Conservation (phyloP, 2,113 vertebrate genomes). For the Phylloscopus trochiloides region DNA sequence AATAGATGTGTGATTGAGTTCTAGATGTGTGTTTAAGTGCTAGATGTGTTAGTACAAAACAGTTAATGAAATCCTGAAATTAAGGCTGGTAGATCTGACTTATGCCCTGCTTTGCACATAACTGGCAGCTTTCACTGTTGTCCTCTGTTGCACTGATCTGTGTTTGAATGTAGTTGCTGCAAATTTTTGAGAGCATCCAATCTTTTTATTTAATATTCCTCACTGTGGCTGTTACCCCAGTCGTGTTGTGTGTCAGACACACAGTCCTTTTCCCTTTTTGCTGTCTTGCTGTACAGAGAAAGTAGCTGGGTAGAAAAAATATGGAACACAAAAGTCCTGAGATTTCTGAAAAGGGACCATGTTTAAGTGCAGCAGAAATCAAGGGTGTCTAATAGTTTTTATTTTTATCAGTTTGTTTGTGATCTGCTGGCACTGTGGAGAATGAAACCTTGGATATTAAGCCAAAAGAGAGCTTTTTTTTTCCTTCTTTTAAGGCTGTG, state of each 20-base stretch:
- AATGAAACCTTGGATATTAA: neutral
- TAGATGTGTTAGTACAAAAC: constrained; percentile 13
- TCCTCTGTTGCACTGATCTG: constrained; percentile 15
- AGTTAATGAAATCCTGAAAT: neutral
- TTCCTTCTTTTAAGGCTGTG: neutral
- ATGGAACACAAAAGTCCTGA: neutral
- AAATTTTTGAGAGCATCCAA: neutral
- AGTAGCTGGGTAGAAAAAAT: neutral
- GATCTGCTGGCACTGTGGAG: neutral
- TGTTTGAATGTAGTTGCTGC: constrained; percentile 13
- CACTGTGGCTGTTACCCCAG: neutral
- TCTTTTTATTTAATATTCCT: neutral
- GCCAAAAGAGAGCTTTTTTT: neutral
- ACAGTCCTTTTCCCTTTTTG: neutral
- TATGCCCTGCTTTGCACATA: constrained; percentile 48
- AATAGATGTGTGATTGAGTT: neutral
- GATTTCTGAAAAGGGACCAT: neutral
- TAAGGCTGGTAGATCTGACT: neutral
- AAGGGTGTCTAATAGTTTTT: neutral
- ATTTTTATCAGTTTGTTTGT: neutral
- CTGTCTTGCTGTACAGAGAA: neutral
- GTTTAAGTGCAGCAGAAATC: neutral
- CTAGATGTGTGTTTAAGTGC: neutral
- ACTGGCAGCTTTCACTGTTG: constrained; percentile 2
- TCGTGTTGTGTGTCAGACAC: neutral